phyloP scores from a whole-genome alignment of 2,797 vertebrate species.

The Sebastes minor region DNA sequence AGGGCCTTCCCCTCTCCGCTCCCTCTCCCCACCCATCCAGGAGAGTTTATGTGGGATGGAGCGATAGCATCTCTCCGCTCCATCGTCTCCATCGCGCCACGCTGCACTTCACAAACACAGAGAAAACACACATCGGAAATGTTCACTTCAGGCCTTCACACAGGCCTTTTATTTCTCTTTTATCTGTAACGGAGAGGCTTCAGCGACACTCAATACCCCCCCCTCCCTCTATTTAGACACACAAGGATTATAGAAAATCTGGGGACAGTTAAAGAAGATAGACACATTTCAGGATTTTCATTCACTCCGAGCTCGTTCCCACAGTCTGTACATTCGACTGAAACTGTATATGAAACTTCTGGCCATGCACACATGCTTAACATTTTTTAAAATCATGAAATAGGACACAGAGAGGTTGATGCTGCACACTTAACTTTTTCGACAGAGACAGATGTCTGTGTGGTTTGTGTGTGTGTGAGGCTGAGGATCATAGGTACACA shows the following conservation, averaged over 20 bases:
- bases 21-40: conserved; percentile 46
- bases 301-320: neutral
- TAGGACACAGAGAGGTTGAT: conserved; percentile 16
- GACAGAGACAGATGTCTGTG: conserved; percentile 49
- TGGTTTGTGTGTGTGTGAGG: conserved; percentile 26
- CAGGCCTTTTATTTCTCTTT: conserved; percentile 48
- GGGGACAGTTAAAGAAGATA: neutral
- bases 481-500: conserved; percentile 48
- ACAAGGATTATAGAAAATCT: conserved; percentile 5
- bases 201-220: neutral
- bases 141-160: conserved; percentile 64
- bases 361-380: conserved; percentile 12
- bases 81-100: conserved; percentile 73
- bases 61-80: conserved; percentile 75
- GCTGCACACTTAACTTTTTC: conserved; percentile 14
- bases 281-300: neutral
- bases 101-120: conserved; percentile 75
- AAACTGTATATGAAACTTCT: conserved; percentile 1
- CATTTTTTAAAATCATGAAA: conserved; percentile 32
- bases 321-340: neutral
- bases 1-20: conserved; percentile 34
- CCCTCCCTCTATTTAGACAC: conserved; percentile 3
- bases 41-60: conserved; percentile 77
- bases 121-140: conserved; percentile 74
- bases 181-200: conserved; percentile 37